Conservation (phyloP, 64 coral and sea anemone species). For the Dendronephthya gigantea region DNA sequence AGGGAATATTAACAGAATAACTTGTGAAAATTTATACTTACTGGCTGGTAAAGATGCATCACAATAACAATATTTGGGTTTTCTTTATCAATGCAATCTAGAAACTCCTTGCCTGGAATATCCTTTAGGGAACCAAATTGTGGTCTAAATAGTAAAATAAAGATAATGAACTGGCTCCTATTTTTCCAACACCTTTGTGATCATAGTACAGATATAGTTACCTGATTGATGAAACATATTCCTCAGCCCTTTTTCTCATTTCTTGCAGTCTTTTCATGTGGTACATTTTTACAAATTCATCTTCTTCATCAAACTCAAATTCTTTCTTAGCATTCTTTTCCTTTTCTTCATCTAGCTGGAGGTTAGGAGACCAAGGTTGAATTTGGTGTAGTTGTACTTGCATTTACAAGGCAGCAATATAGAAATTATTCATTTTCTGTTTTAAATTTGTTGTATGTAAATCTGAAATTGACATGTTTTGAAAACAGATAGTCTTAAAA, state of each 20-base stretch:
- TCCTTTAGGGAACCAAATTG: constrained; percentile 31
- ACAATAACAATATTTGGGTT: constrained; percentile 43
- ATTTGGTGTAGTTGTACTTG: too few relatives aligned
- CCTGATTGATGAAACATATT: constrained; percentile 30
- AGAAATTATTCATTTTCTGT: too few relatives aligned
- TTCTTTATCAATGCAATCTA: constrained; percentile 41
- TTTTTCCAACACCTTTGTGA: too few relatives aligned
- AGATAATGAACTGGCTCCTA: too few relatives aligned
- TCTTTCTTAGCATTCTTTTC: constrained; percentile 70
- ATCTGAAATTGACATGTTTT: too few relatives aligned
- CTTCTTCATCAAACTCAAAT: constrained; percentile 62
- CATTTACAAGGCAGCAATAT: too few relatives aligned
- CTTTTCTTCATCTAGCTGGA: constrained; percentile 79
- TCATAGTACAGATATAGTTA: too few relatives aligned
- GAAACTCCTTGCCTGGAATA: constrained; percentile 36
- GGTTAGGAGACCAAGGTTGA: background rate
- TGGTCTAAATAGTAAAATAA: background rate
- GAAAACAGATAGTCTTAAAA: too few relatives aligned
- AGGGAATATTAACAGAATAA: background rate
- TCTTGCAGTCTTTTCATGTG: constrained; percentile 71
- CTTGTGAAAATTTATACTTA: background rate
- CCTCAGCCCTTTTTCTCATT: constrained; percentile 69
- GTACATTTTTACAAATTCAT: constrained; percentile 86
- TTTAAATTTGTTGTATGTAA: too few relatives aligned
- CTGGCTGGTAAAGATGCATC: constrained; percentile 41